A percentile compares a stretch with the other conserved stretches of the same genome.
Conservation (phyloP, 92 coral and sea anemone species). For the Umimayanthus chanpuru region DNA sequence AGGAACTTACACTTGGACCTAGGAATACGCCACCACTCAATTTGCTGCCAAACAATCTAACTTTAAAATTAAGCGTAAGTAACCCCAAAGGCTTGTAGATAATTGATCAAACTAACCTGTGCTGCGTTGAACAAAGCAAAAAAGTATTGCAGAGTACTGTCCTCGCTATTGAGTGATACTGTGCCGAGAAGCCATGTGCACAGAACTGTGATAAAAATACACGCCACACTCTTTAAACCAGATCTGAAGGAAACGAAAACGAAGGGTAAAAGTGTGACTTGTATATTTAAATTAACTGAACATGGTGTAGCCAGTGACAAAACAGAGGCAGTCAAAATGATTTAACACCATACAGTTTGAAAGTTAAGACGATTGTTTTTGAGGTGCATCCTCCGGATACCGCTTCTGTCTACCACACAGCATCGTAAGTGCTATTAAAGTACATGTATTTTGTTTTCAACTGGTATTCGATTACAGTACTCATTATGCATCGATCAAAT, state of each 20-base stretch:
- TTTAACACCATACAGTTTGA: too few relatives aligned
- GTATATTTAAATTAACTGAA: too few relatives aligned
- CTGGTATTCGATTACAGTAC: too few relatives aligned
- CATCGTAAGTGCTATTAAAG: too few relatives aligned
- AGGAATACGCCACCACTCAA: neutral
- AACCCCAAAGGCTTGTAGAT: neutral
- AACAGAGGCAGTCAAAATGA: too few relatives aligned
- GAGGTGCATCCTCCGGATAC: too few relatives aligned
- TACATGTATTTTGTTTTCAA: too few relatives aligned
- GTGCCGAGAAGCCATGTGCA: conserved; percentile 73
- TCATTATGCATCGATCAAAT: too few relatives aligned
- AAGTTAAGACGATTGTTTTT: too few relatives aligned
- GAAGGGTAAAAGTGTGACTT: neutral
- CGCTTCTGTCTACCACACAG: too few relatives aligned
- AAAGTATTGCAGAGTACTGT: conserved; percentile 42
- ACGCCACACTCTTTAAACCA: conserved; percentile 62
- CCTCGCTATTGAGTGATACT: conserved; percentile 63
- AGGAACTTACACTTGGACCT: neutral
- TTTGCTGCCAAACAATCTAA: too few relatives aligned
- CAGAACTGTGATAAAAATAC: conserved; percentile 60
- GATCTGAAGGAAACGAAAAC: conserved; percentile 48
- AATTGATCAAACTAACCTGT: conserved; percentile 46
- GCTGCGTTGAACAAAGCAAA: conserved; percentile 63
- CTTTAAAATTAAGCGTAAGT: too few relatives aligned
- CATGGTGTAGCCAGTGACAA: neutral